Evolutionary conservation across 2,113 vertebrate genomes (phyloP).

Genomic region (Geococcyx californianus): DNA sequence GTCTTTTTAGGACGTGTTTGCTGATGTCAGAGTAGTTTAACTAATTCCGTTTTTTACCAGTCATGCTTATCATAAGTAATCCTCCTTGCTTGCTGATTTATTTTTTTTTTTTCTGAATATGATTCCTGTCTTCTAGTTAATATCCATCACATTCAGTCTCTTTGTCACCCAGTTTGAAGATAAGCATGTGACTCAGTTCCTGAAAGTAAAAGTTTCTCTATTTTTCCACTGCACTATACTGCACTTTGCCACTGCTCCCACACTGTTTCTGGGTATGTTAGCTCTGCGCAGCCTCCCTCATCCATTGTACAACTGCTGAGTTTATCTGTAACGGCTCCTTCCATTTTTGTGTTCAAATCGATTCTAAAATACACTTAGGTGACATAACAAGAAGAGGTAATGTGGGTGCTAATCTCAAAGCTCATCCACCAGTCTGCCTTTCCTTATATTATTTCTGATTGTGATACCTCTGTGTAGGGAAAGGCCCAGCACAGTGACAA

Average conservation of each 20-base stretch:
- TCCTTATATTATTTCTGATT: not conserved
- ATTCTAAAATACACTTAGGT: not conserved
- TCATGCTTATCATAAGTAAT: not conserved
- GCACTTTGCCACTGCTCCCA: not conserved
- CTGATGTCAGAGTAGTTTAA: not conserved
- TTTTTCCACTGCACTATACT: not conserved
- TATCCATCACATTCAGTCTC: not conserved
- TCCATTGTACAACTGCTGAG: not conserved
- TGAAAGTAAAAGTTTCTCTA: not conserved
- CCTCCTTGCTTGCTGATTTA: not conserved
- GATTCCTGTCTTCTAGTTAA: not conserved
- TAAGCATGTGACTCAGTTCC: not conserved
- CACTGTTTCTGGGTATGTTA: not conserved
- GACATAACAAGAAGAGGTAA: not conserved
- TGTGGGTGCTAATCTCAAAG: not conserved
- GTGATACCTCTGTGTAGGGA: fast-evolving
- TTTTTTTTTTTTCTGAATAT: not conserved
- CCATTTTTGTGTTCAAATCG: not conserved
- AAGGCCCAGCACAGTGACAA: not conserved
- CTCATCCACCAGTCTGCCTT: not conserved
- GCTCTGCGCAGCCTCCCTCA: not conserved
- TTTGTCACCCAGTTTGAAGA: not conserved
- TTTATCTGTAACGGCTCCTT: not conserved
- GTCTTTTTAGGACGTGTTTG: not conserved
- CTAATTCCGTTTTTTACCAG: not conserved